Evolutionary conservation across 2,797 vertebrate genomes (phyloP).

Genomic region (Argya squamiceps): DNA sequence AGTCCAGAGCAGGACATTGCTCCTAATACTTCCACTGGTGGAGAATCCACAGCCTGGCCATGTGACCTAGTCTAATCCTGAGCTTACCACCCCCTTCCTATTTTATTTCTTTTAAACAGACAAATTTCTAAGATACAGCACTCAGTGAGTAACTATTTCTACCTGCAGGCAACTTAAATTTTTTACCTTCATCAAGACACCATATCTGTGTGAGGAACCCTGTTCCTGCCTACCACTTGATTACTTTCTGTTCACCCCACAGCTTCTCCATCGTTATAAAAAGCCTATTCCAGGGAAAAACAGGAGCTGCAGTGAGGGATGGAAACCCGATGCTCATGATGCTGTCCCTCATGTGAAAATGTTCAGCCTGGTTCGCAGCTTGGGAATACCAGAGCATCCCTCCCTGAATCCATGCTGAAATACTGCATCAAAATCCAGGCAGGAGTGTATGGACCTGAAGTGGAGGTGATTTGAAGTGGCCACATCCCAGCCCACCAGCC

Average conservation of each 20-base stretch:
- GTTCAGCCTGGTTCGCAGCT: background rate
- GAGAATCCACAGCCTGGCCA: background rate
- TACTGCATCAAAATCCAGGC: background rate
- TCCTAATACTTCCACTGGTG: background rate
- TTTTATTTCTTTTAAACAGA: background rate
- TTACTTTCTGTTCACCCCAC: background rate
- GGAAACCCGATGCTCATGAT: fast-evolving
- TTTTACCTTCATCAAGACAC: slow-evolving; percentile 28
- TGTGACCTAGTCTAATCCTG: background rate
- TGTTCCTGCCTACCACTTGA: background rate
- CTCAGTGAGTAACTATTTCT: slow-evolving; percentile 18
- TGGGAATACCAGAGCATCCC: background rate
- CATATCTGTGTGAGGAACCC: background rate
- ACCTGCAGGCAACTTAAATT: background rate
- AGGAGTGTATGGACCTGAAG: fast-evolving
- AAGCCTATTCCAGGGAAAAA: background rate
- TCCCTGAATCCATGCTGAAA: background rate
- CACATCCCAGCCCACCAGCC: fast-evolving
- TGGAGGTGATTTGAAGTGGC: fast-evolving
- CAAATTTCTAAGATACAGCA: slow-evolving; percentile 18
- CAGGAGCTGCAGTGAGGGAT: background rate
- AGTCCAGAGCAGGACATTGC: background rate
- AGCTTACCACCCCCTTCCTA: background rate
- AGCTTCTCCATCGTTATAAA: background rate
- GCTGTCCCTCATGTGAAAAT: fast-evolving